These are phyloP conservation scores for Limenitis camilla DNA, from an alignment of 2,888 invertebrate genomes.

Conservation along the genomic window DNA sequence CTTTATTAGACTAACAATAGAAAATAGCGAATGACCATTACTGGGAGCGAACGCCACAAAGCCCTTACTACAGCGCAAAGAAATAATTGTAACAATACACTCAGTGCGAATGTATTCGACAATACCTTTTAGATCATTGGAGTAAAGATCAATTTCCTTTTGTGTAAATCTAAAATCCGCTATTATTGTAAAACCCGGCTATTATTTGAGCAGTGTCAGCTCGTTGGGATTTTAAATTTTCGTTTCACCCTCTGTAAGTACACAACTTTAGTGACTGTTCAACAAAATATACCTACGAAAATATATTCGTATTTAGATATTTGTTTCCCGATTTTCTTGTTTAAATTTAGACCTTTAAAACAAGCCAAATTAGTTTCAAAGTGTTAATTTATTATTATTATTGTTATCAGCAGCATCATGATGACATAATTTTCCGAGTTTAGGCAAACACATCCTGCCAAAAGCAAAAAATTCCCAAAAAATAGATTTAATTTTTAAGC, in stretches of 20 bases:
- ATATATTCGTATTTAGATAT: too few species aligned
- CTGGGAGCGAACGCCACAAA: slow-evolving; percentile 42
- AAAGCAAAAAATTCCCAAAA: too few species aligned
- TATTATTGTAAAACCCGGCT: neutral
- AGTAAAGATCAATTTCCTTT: neutral
- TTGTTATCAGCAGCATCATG: too few species aligned
- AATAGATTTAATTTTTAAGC: too few species aligned
- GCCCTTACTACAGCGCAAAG: slow-evolving; percentile 31
- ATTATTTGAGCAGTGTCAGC: slow-evolving; percentile 29
- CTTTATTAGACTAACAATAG: slow-evolving; percentile 41
- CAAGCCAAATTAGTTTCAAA: too few species aligned
- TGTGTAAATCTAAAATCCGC: neutral
- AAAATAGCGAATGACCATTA: slow-evolving; percentile 46
- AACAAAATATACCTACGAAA: too few species aligned
- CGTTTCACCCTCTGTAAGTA: slow-evolving; percentile 42
- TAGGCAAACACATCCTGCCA: too few species aligned
- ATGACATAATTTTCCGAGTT: too few species aligned
- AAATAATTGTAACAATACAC: slow-evolving; percentile 32
- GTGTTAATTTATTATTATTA: too few species aligned
- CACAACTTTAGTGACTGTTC: too few species aligned
- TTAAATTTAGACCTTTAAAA: too few species aligned
- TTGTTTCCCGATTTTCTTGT: too few species aligned
- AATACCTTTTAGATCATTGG: neutral
- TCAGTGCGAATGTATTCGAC: neutral
- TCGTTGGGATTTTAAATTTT: slow-evolving; percentile 57